A percentile compares a stretch with the other conserved stretches of the same genome.
phyloP scores from a whole-genome alignment of 2,888 invertebrate genomes.

The Acanthosepion pharaonis region DNA sequence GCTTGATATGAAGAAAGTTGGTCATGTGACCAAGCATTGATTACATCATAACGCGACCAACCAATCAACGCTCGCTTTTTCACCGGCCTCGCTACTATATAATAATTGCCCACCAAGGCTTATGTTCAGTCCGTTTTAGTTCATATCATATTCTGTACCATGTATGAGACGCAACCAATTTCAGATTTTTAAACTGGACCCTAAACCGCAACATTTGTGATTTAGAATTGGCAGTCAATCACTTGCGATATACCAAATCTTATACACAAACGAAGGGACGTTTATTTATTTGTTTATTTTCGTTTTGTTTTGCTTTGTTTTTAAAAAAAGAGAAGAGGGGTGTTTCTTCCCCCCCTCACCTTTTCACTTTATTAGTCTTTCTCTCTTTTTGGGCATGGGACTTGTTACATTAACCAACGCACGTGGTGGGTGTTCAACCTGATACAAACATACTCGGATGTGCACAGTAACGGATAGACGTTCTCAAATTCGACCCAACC shows the following conservation, averaged over 20 bases:
- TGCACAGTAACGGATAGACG: not conserved
- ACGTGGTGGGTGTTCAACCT: not conserved
- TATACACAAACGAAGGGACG: not conserved
- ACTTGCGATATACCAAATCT: slow-evolving; percentile 33
- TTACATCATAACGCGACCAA: not conserved
- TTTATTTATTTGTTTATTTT: no score
- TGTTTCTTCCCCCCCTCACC: no score
- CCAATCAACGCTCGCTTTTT: not conserved
- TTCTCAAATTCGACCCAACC: not conserved
- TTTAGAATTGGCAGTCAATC: not conserved
- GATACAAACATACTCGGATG: no score
- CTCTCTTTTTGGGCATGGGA: not conserved
- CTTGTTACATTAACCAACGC: not conserved
- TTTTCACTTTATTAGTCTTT: not conserved
- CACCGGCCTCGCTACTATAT: not conserved
- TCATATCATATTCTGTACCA: not conserved
- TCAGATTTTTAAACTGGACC: not conserved
- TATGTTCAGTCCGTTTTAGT: not conserved
- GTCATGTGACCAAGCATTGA: not conserved
- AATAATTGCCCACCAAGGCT: not conserved
- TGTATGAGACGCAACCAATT: not conserved
- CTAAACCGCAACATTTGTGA: not conserved
- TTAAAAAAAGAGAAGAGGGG: no score
- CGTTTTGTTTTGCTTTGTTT: no score
- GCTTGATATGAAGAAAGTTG: not conserved